phyloP scores from a whole-genome alignment of 2,113 vertebrate genomes.

The Isurus oxyrinchus region DNA sequence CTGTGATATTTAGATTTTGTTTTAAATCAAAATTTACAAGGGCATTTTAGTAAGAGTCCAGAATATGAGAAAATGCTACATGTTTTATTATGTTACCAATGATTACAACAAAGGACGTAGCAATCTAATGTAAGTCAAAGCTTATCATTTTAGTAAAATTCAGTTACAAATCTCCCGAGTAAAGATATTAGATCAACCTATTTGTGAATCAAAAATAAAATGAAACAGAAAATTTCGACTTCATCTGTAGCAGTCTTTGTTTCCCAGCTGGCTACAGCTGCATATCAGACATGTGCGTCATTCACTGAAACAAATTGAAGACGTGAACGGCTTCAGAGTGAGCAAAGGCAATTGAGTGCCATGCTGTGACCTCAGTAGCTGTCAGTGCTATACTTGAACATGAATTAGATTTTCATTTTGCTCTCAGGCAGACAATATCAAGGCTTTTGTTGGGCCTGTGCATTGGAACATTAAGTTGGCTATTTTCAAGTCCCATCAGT shows the following conservation, averaged over 20 bases:
- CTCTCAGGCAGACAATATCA: constrained; percentile 33
- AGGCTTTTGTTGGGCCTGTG: constrained; percentile 32
- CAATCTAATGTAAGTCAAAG: not conserved
- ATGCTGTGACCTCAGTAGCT: constrained; percentile 36
- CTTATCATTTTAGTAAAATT: constrained; percentile 15
- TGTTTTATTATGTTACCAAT: not conserved
- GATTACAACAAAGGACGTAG: constrained; percentile 1
- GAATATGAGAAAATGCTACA: not conserved
- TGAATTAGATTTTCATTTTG: constrained; percentile 37
- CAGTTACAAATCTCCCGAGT: constrained; percentile 11
- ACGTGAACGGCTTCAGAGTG: constrained; percentile 21
- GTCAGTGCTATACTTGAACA: constrained; percentile 32
- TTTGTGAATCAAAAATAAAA: constrained; percentile 29
- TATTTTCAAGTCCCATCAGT: constrained; percentile 28
- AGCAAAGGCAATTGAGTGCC: constrained; percentile 33
- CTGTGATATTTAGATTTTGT: not conserved
- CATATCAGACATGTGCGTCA: constrained; percentile 32
- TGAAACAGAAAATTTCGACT: constrained; percentile 19
- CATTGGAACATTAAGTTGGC: constrained; percentile 30
- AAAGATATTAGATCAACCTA: constrained; percentile 11
- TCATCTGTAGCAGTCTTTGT: constrained; percentile 25
- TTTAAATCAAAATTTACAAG: not conserved
- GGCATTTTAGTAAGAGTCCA: not conserved
- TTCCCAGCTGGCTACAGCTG: constrained; percentile 30
- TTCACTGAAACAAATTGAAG: constrained; percentile 36